Evolutionary conservation across 2,113 vertebrate genomes (phyloP).

Genomic region (Porphyrio hochstetteri): DNA sequence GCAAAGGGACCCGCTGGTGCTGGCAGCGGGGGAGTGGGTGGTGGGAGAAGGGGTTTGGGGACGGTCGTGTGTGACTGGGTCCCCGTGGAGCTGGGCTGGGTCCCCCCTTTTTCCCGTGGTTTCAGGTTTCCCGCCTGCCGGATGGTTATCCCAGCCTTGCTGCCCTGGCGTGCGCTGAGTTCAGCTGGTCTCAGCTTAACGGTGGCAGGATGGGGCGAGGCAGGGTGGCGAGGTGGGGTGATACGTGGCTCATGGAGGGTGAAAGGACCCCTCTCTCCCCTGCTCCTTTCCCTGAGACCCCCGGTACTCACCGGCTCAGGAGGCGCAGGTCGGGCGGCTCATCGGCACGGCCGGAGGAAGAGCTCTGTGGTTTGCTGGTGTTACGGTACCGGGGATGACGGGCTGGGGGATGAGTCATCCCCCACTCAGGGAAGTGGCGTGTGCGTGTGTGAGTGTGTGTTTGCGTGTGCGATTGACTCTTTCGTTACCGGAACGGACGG

Average conservation of each 20-base stretch:
- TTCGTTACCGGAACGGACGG: slow-evolving; percentile 20
- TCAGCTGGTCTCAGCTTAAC: not conserved
- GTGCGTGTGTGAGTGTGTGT: not conserved
- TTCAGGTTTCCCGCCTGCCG: not conserved
- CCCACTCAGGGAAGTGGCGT: slow-evolving; percentile 23
- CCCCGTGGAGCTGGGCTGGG: not conserved
- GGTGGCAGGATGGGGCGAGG: not conserved
- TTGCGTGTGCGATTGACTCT: not conserved
- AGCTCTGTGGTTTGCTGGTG: not conserved
- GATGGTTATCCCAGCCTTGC: not conserved
- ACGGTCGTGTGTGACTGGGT: too few species aligned
- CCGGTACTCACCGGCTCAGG: not conserved
- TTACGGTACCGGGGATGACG: not conserved
- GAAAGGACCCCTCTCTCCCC: not conserved
- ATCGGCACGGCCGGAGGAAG: not conserved
- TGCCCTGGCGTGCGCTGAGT: not conserved
- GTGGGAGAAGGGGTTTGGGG: not conserved
- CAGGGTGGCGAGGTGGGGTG: not conserved
- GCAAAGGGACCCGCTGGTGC: not conserved
- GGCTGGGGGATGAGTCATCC: slow-evolving; percentile 11
- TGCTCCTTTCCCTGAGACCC: not conserved
- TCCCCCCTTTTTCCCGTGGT: too few species aligned
- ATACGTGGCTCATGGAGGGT: too few species aligned
- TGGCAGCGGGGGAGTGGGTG: not conserved
- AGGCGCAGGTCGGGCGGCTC: not conserved